Evolutionary conservation across 2,888 invertebrate genomes (phyloP).

Genomic region (Dicyrtoma fusca): DNA sequence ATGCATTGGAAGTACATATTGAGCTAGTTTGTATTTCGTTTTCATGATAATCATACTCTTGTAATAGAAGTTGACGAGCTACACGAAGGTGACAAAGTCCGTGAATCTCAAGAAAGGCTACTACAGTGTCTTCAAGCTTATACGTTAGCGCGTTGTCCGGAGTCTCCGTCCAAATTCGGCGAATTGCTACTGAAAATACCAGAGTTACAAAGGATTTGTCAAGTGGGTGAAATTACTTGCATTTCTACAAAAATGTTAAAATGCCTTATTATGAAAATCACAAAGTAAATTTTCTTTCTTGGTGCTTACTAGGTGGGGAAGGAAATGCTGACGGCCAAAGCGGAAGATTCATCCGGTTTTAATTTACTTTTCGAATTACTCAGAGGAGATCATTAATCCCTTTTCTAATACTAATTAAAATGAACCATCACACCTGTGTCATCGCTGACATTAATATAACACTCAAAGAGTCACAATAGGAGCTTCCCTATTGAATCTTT

Average conservation of each 20-base stretch:
- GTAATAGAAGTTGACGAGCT: constrained; percentile 83
- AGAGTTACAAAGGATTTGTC: constrained; percentile 91
- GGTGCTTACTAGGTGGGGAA: constrained; percentile 87
- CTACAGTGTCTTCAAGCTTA: constrained; percentile 89
- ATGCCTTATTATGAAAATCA: not conserved
- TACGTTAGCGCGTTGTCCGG: constrained; percentile 86
- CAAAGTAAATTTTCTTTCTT: not conserved
- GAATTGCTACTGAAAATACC: constrained; percentile 90
- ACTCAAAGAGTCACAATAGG: no score
- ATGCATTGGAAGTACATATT: not conserved
- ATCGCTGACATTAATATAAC: not conserved
- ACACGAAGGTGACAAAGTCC: constrained; percentile 89
- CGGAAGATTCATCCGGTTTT: constrained; percentile 85
- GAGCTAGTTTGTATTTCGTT: not conserved
- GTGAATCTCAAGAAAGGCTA: constrained; percentile 92
- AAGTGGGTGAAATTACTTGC: constrained; percentile 65
- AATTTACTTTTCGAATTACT: constrained; percentile 94
- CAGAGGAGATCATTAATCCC: constrained; percentile 79
- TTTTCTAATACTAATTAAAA: not conserved
- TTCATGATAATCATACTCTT: constrained; percentile 24
- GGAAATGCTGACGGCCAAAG: constrained; percentile 84
- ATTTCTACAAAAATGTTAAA: not conserved
- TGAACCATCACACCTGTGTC: not conserved
- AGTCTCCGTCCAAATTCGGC: constrained; percentile 92
- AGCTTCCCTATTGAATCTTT: constrained; percentile 22